phyloP scores from a whole-genome alignment of 2,888 invertebrate genomes.

The Nowickia ferox region DNA sequence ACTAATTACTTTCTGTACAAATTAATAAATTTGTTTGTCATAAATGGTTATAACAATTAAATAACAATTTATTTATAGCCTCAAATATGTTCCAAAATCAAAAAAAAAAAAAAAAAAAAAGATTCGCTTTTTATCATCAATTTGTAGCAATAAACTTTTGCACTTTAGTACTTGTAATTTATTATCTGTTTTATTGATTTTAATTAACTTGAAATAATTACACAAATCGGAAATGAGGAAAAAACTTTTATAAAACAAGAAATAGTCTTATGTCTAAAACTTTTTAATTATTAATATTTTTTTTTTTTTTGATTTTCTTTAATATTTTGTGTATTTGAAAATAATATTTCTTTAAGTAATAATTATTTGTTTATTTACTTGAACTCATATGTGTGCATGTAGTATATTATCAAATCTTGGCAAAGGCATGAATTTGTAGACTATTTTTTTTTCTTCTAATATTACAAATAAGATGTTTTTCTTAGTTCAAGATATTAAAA shows the following conservation, averaged over 20 bases:
- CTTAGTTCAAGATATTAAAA: neutral
- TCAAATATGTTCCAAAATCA: no score
- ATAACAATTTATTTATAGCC: neutral
- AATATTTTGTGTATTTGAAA: neutral
- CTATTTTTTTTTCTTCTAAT: neutral
- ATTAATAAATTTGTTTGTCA: neutral
- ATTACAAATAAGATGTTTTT: neutral
- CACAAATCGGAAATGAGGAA: neutral
- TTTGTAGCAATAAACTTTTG: neutral
- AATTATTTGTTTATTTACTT: slow-evolving; percentile 49
- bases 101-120: no score
- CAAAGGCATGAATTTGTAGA: slow-evolving; percentile 31
- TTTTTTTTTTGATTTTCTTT: neutral
- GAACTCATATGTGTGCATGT: neutral
- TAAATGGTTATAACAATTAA: neutral
- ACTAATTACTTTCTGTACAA: slow-evolving; percentile 23
- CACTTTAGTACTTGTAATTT: neutral
- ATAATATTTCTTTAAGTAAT: slow-evolving; percentile 10
- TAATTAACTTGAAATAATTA: neutral
- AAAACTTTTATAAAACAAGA: no score
- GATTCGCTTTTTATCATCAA: neutral
- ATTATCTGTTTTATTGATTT: neutral
- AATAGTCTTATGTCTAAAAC: neutral
- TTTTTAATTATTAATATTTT: slow-evolving; percentile 4
- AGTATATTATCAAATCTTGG: slow-evolving; percentile 33